Conservation (phyloP, 2,888 invertebrate genomes). For the Drosophila atroscutellata region DNA sequence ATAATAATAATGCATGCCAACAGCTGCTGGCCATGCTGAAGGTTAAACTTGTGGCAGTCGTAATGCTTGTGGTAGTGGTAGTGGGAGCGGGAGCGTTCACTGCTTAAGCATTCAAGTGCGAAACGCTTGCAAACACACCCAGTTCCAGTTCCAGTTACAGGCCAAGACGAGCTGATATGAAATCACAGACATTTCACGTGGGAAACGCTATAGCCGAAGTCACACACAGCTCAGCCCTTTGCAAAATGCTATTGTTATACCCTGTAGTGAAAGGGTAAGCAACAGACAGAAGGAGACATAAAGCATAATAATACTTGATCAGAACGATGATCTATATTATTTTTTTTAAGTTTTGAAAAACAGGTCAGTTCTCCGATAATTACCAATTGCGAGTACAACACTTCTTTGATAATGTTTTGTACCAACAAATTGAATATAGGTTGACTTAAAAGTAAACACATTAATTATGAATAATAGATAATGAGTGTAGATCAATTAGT, state of each 20-base stretch:
- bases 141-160: slow-evolving; percentile 31
- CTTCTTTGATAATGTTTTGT: neutral
- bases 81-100: slow-evolving; percentile 31
- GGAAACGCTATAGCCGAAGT: slow-evolving; percentile 40
- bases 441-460: neutral
- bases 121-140: slow-evolving; percentile 58
- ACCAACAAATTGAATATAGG: neutral
- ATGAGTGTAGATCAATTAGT: neutral
- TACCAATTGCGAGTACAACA: neutral
- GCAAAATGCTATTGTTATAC: slow-evolving; percentile 28
- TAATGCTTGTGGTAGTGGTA: slow-evolving; percentile 29
- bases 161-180: slow-evolving; percentile 44
- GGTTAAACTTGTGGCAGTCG: slow-evolving; percentile 51
- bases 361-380: neutral
- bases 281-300: neutral
- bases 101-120: slow-evolving; percentile 62
- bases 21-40: slow-evolving; percentile 43
- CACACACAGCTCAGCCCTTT: slow-evolving; percentile 50
- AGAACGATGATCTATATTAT: neutral
- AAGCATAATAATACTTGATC: neutral
- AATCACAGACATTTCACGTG: slow-evolving; percentile 57
- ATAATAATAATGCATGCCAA: slow-evolving; percentile 25
- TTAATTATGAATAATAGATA: neutral
- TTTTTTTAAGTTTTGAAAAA: neutral
- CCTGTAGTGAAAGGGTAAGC: neutral